Conservation (phyloP, 2,113 vertebrate species). For the Planiliza haematocheilus region DNA sequence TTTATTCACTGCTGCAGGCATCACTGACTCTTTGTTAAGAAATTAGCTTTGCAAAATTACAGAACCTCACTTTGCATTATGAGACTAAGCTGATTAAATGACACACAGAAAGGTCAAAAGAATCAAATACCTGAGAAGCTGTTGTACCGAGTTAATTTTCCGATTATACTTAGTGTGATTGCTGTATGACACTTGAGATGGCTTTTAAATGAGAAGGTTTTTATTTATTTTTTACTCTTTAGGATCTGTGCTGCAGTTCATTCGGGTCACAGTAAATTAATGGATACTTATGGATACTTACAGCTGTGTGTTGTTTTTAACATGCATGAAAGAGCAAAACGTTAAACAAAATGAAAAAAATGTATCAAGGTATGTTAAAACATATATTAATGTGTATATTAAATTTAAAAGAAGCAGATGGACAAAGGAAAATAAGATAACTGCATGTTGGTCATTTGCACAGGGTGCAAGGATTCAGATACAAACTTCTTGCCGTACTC, state of each 20-base stretch:
- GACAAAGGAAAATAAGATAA: background rate
- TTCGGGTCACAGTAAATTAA: conserved; percentile 11
- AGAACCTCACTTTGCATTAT: conserved; percentile 27
- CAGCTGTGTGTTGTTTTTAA: background rate
- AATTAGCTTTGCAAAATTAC: conserved; percentile 41
- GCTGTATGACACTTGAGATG: background rate
- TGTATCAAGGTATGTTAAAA: no score
- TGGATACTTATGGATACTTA: no score
- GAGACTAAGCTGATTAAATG: conserved; percentile 30
- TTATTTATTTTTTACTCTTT: background rate
- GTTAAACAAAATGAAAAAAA: no score
- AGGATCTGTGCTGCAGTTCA: background rate
- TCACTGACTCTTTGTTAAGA: conserved; percentile 39
- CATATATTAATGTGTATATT: no score
- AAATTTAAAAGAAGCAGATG: no score
- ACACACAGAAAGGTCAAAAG: conserved; percentile 18
- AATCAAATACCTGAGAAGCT: background rate
- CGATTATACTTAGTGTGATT: no score
- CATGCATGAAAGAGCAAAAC: background rate
- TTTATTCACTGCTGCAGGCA: conserved; percentile 50
- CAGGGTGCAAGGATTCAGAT: no score
- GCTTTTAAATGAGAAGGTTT: no score
- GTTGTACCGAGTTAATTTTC: background rate
- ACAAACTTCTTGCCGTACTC: no score
- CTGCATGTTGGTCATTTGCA: background rate